These are phyloP conservation scores for Dicycla oo DNA, from an alignment of 2,888 invertebrate genomes.

Conservation along the genomic window DNA sequence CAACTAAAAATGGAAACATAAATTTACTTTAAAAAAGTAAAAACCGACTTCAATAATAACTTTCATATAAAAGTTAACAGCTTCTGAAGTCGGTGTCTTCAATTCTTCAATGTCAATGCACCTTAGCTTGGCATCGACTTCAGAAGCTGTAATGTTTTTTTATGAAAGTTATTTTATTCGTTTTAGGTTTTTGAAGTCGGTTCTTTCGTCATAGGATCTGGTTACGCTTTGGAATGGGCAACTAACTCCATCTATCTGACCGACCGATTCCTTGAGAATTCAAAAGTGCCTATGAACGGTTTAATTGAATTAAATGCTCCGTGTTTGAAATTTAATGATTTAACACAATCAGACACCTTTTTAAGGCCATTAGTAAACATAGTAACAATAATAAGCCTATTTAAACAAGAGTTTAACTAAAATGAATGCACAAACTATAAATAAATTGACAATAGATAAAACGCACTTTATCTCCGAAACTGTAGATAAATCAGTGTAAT, in stretches of 20 bases:
- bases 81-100: no score
- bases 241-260: not conserved
- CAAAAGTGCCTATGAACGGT: not conserved
- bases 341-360: slow-evolving; percentile 2
- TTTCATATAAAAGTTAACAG: no score
- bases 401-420: slow-evolving; percentile 21
- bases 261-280: not conserved
- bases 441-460: slow-evolving; percentile 51
- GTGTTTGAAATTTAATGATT: not conserved
- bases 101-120: no score
- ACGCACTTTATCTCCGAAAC: slow-evolving; percentile 43
- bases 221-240: not conserved
- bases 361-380: not conserved
- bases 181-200: no score
- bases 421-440: slow-evolving; percentile 26
- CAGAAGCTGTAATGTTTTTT: no score
- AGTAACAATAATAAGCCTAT: slow-evolving; percentile 15
- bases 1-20: no score
- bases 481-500: slow-evolving; percentile 50
- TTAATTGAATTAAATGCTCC: not conserved
- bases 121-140: no score
- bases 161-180: no score
- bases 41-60: no score
- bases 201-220: not conserved
- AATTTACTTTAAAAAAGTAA: no score